phyloP scores from a whole-genome alignment of 2,888 invertebrate species.

The Acleris cristana region DNA sequence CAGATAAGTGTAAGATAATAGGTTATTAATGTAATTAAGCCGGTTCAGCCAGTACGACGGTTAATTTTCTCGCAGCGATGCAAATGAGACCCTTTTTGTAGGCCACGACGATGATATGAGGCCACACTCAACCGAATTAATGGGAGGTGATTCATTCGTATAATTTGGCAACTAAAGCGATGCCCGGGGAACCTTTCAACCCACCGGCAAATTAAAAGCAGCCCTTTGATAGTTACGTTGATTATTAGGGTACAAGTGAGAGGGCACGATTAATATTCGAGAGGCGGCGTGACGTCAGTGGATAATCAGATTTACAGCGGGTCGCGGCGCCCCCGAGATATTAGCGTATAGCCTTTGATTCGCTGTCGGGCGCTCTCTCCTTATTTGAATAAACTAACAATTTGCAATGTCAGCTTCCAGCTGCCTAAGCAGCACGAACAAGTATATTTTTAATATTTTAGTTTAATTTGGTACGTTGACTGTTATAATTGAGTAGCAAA shows the following conservation, averaged over 20 bases:
- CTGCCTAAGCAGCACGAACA: constrained; percentile 16
- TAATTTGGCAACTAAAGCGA: constrained; percentile 60
- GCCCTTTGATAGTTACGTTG: constrained; percentile 56
- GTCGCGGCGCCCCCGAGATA: constrained; percentile 57
- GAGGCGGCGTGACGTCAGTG: constrained; percentile 56
- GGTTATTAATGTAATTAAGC: constrained; percentile 34
- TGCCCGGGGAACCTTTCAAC: constrained; percentile 53
- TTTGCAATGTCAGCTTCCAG: constrained; percentile 35
- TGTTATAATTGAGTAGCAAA: too few species aligned
- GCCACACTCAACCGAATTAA: constrained; percentile 57
- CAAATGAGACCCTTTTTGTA: constrained; percentile 34
- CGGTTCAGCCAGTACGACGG: constrained; percentile 18
- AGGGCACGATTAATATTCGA: constrained; percentile 66
- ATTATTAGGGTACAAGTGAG: constrained; percentile 57
- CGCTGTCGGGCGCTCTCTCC: constrained; percentile 35
- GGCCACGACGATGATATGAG: constrained; percentile 57
- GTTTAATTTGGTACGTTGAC: too few species aligned
- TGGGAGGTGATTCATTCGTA: constrained; percentile 55
- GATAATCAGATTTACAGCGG: constrained; percentile 67
- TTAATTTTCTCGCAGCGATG: constrained; percentile 31
- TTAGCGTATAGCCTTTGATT: constrained; percentile 51
- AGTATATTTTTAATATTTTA: background rate
- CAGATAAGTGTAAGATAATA: constrained; percentile 28
- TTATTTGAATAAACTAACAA: constrained; percentile 38
- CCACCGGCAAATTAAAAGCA: constrained; percentile 47